phyloP scores from a whole-genome alignment of 2,888 invertebrate species.

The Cryptophagus acutangulus region DNA sequence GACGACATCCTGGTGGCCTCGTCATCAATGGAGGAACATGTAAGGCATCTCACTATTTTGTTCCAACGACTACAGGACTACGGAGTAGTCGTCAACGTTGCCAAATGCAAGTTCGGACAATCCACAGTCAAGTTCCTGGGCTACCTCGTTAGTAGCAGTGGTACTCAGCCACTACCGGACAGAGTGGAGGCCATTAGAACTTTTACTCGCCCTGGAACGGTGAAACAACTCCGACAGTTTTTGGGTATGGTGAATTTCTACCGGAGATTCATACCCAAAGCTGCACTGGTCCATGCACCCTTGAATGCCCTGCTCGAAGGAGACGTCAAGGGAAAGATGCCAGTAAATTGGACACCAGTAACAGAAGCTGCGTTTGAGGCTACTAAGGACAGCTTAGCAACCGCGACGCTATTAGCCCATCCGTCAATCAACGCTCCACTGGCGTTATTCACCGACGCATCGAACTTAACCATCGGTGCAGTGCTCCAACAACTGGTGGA shows the following conservation, averaged over 20 bases:
- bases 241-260: conserved; percentile 17
- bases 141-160: conserved; percentile 20
- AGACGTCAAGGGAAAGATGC: too few relatives aligned
- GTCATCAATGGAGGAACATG: conserved; percentile 23
- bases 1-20: conserved; percentile 37
- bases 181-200: conserved; percentile 5
- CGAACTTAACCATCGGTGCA: conserved; percentile 35
- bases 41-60: conserved; percentile 1
- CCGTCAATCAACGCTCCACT: background rate
- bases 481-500: conserved; percentile 37
- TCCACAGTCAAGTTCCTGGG: conserved; percentile 24
- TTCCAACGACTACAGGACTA: conserved; percentile 28
- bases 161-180: conserved; percentile 31
- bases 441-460: conserved; percentile 10
- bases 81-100: conserved; percentile 25
- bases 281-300: conserved; percentile 9
- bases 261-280: conserved; percentile 14
- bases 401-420: too few relatives aligned
- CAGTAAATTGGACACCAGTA: conserved; percentile 1
- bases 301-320: background rate
- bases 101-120: conserved; percentile 34
- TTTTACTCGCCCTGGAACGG: conserved; percentile 3
- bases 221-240: conserved; percentile 9
- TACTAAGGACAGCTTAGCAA: too few relatives aligned
- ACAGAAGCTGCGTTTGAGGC: too few relatives aligned